Conservation (phyloP, 2,113 vertebrate species). For the Xiphias gladius region DNA sequence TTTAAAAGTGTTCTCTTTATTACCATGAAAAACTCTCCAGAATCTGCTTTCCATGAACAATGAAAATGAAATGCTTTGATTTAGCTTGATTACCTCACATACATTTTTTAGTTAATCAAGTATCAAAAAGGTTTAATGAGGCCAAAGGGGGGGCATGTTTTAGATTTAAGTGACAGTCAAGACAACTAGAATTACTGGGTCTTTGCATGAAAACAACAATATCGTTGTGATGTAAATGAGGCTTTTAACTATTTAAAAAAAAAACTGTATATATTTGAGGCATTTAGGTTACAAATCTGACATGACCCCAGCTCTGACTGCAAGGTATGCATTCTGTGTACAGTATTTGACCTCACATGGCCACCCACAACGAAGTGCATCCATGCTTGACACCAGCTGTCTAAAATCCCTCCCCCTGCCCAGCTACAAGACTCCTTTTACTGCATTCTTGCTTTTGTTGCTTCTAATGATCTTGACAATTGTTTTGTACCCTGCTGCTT, state of each 20-base stretch:
- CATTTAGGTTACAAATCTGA: neutral
- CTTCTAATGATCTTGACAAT: slow-evolving; percentile 64
- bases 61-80: neutral
- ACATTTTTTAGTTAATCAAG: neutral
- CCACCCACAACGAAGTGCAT: slow-evolving; percentile 57
- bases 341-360: slow-evolving; percentile 50
- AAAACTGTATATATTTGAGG: neutral
- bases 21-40: neutral
- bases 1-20: neutral
- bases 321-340: neutral
- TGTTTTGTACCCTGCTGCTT: slow-evolving; percentile 45
- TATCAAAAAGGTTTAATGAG: neutral
- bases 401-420: slow-evolving; percentile 36
- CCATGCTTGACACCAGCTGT: slow-evolving; percentile 59
- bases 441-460: slow-evolving; percentile 62
- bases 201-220: neutral
- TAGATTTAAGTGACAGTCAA: neutral
- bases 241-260: neutral
- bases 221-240: neutral
- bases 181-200: neutral
- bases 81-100: neutral
- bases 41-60: neutral
- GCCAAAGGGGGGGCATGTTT: neutral
- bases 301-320: slow-evolving; percentile 9
- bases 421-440: slow-evolving; percentile 38